Evolutionary conservation across 1,140 invertebrate genomes (phyloP), one percentile per base, ranked within the genome.

Genomic region (Drosophila tristis): DNA sequence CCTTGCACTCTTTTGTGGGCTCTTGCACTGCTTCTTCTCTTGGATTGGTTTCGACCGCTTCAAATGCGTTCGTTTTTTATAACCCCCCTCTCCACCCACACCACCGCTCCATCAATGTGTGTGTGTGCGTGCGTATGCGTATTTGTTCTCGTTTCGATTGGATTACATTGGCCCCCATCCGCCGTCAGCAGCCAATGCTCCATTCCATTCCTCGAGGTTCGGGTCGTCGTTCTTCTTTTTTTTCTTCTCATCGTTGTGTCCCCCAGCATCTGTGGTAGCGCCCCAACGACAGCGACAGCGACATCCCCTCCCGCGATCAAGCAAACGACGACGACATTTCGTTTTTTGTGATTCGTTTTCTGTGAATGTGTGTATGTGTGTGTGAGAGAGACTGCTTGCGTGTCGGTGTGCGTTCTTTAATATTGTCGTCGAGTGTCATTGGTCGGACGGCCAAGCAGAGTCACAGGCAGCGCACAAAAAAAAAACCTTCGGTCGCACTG

Each of bases 381-480:
- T 35, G 50, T 47, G 26, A 59, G 39, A 39, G 35, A 13, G 35
- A 39, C 11, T 39, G 35, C 35, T 39, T 61, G 51, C 61, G 47
- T 61, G 47, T 73, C 55, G 72, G 56, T 73, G 75, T 58, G 67
- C 64, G 73, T 78, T 70, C 80, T 80, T 86, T 70, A 86, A 91
- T 91, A 90, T 90, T 91, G 90, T 91, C 90, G 90, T 91, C 74
- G 87, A 90, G 90, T 91, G 90, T 91, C 90, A 91, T 91, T 91
- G 90, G 90, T 86, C 90, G 89, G 90, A 78, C 64, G 47, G 61
- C 73, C 62, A 53, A 60, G 62, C 74, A 58, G 60, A 57, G 67
- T 35, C 31, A 35, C 31, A 35, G 6, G 31, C 35, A 13, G 35
- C 11, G 35, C 35, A 39, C 35, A 13, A 39, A 39, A 39, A 31